These are phyloP conservation scores for Fragum fragum DNA, from an alignment of 2,888 invertebrate genomes.

Conservation along the genomic window DNA sequence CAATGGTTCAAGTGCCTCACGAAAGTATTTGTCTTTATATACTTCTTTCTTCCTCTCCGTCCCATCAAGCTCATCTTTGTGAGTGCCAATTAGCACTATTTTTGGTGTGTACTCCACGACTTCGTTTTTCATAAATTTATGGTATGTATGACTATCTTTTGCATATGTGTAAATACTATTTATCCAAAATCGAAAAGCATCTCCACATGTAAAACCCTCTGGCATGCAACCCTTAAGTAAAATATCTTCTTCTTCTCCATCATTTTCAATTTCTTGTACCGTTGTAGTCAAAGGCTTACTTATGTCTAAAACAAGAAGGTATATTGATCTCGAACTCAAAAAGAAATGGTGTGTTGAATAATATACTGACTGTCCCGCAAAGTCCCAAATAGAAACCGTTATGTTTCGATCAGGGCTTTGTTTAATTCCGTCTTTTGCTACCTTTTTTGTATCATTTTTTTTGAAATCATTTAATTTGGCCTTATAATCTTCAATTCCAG, in stretches of 20 bases:
- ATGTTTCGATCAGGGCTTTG: neutral
- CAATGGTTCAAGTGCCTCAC: conserved; percentile 47
- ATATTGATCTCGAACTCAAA: conserved; percentile 53
- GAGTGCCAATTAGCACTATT: conserved; percentile 58
- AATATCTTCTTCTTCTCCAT: neutral
- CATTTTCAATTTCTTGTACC: neutral
- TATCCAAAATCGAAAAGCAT: conserved; percentile 64
- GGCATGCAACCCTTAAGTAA: conserved; percentile 6
- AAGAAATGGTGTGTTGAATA: conserved; percentile 64
- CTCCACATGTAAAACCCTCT: conserved; percentile 44
- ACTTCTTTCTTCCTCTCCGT: conserved; percentile 36
- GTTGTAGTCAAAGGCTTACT: conserved; percentile 18
- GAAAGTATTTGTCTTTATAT: conserved; percentile 51
- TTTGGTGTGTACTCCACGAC: conserved; percentile 16
- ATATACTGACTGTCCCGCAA: conserved; percentile 34
- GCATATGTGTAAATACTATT: conserved; percentile 57
- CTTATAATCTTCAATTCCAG: neutral
- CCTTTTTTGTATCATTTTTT: too few relatives aligned
- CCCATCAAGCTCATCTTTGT: conserved; percentile 41
- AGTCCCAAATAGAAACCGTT: conserved; percentile 56
- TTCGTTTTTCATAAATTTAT: neutral
- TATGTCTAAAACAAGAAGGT: conserved; percentile 54
- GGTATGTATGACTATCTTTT: neutral
- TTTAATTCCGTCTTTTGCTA: neutral
- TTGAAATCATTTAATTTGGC: neutral